phyloP scores from a whole-genome alignment of 2,797 vertebrate genomes.

The Microhierax caerulescens region DNA sequence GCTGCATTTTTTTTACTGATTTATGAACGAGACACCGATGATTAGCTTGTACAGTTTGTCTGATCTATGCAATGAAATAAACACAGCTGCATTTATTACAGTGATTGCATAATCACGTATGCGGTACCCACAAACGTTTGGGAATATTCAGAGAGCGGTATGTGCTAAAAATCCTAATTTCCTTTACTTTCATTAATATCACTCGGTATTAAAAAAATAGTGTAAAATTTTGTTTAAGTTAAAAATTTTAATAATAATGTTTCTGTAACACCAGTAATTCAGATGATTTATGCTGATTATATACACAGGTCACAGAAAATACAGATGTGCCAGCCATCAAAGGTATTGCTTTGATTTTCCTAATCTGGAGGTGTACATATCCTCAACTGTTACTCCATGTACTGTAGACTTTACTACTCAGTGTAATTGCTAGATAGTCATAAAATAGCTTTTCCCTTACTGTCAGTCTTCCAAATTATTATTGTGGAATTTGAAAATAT shows the following conservation, averaged over 20 bases:
- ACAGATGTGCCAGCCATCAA: not conserved
- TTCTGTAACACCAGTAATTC: not conserved
- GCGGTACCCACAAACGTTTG: not conserved
- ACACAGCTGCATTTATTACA: conserved; percentile 28
- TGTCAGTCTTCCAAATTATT: not conserved
- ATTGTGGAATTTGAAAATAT: not conserved
- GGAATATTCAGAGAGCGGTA: not conserved
- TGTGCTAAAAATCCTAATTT: not conserved
- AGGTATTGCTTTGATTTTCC: not conserved
- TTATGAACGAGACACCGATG: not conserved
- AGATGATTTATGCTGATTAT: not conserved
- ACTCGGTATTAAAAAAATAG: not conserved
- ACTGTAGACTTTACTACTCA: not conserved
- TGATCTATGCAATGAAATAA: not conserved
- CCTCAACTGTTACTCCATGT: not conserved
- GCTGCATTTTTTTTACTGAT: not conserved
- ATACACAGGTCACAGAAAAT: not conserved
- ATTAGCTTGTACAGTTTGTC: not conserved
- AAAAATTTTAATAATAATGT: not conserved
- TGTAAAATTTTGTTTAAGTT: not conserved
- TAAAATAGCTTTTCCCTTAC: not conserved
- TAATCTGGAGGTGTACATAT: not conserved
- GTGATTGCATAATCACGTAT: not conserved
- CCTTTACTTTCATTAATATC: not conserved
- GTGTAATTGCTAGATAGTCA: not conserved